phyloP scores from a whole-genome alignment of 2,888 invertebrate genomes.

The Drosophila kuntzei region DNA sequence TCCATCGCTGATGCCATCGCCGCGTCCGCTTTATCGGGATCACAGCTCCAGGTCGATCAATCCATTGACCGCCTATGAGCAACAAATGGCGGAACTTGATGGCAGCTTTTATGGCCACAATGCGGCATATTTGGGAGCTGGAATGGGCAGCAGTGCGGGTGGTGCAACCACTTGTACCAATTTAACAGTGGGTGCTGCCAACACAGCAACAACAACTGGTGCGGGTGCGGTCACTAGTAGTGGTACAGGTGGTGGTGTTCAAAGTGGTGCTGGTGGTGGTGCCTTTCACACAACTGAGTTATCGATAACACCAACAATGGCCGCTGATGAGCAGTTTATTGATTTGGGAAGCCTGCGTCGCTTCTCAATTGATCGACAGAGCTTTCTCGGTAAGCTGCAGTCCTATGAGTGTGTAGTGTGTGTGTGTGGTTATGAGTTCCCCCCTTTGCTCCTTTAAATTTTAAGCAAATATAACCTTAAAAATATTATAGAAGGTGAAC shows the following conservation, averaged over 20 bases:
- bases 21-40: slow-evolving; percentile 83
- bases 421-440: background rate
- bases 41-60: slow-evolving; percentile 84
- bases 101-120: slow-evolving; percentile 81
- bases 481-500: too few relatives aligned
- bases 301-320: slow-evolving; percentile 83
- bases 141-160: slow-evolving; percentile 63
- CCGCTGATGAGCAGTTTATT: slow-evolving; percentile 84
- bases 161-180: slow-evolving; percentile 68
- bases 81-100: slow-evolving; percentile 84
- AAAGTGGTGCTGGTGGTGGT: slow-evolving; percentile 49
- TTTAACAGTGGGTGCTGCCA: slow-evolving; percentile 60
- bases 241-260: slow-evolving; percentile 25
- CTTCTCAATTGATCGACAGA: slow-evolving; percentile 85
- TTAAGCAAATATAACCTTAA: too few relatives aligned
- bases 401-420: slow-evolving; percentile 5
- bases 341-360: slow-evolving; percentile 85
- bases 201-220: background rate
- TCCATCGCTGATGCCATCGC: slow-evolving; percentile 84
- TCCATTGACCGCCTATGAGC: slow-evolving; percentile 82
- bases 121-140: slow-evolving; percentile 72
- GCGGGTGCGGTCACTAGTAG: too few relatives aligned
- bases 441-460: slow-evolving; percentile 1
- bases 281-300: slow-evolving; percentile 84
- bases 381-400: slow-evolving; percentile 84